Conservation (phyloP, 1,140 invertebrate genomes). For the Cydia fagiglandana region DNA sequence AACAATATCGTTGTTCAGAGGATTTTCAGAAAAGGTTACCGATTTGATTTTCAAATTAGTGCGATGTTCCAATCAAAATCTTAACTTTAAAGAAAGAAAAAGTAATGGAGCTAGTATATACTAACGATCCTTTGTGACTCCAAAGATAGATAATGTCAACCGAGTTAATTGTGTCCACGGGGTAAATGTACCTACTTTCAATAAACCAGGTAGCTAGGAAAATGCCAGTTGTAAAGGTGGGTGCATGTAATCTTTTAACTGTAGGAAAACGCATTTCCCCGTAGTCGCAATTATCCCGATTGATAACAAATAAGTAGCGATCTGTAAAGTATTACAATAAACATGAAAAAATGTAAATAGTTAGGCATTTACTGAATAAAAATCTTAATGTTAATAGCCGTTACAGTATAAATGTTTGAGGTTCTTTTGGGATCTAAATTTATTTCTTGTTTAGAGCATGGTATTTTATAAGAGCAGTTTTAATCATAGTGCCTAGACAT, state of each 20-base stretch:
- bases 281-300: too few species aligned
- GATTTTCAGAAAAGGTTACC: too few species aligned
- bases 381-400: conserved; percentile 25
- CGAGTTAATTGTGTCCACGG: too few species aligned
- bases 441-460: conserved; percentile 40
- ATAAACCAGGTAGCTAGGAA: too few species aligned
- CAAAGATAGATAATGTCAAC: conserved; percentile 38
- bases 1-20: too few species aligned
- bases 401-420: conserved; percentile 2
- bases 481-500: conserved; percentile 15
- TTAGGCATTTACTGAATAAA: conserved; percentile 29
- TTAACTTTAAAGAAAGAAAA: background rate
- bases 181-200: too few species aligned
- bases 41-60: background rate
- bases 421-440: conserved; percentile 10
- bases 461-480: conserved; percentile 46
- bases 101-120: background rate
- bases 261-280: too few species aligned
- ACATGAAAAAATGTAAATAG: conserved; percentile 38
- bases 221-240: too few species aligned
- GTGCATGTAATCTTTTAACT: too few species aligned
- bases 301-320: conserved; percentile 47
- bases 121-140: background rate
- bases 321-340: conserved; percentile 63
- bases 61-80: background rate